Conservation (phyloP, 2,888 invertebrate genomes). For the Pseudolycoriella hygida region DNA sequence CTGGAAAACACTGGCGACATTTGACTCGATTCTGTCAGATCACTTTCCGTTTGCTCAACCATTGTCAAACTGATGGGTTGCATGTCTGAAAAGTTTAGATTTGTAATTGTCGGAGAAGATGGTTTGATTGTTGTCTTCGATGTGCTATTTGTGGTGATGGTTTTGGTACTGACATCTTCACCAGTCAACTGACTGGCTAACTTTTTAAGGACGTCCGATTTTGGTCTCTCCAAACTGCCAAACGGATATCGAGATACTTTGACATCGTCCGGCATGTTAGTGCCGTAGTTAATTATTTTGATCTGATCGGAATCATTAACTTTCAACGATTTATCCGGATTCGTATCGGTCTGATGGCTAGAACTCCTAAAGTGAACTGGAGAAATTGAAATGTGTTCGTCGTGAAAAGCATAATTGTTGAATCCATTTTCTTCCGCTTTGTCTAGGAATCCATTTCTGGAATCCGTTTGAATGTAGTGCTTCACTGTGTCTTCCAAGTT, state of each 20-base stretch:
- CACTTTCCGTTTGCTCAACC: slow-evolving; percentile 2
- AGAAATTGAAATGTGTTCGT: slow-evolving; percentile 3
- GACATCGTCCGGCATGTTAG: slow-evolving; percentile 43
- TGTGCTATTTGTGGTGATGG: neutral
- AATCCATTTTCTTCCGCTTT: neutral
- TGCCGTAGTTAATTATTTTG: slow-evolving; percentile 31
- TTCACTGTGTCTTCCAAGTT: neutral
- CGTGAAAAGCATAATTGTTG: neutral
- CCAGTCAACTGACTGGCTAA: slow-evolving; percentile 23
- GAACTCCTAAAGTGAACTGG: slow-evolving; percentile 1
- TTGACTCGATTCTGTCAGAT: slow-evolving; percentile 6
- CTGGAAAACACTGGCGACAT: slow-evolving; percentile 10
- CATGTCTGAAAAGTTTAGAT: slow-evolving; percentile 1
- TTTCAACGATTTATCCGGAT: slow-evolving; percentile 4
- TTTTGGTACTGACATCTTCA: neutral
- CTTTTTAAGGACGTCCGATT: slow-evolving; percentile 42
- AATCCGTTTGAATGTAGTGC: neutral
- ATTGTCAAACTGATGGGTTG: slow-evolving; percentile 10
- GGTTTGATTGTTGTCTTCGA: neutral
- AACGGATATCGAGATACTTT: slow-evolving; percentile 43
- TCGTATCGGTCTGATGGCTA: slow-evolving; percentile 2
- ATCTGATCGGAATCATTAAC: slow-evolving; percentile 6
- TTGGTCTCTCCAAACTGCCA: slow-evolving; percentile 42
- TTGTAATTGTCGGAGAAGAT: neutral
- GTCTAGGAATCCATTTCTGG: neutral